Evolutionary conservation across 2,888 invertebrate genomes (phyloP).

Genomic region (Drosophila histrio): DNA sequence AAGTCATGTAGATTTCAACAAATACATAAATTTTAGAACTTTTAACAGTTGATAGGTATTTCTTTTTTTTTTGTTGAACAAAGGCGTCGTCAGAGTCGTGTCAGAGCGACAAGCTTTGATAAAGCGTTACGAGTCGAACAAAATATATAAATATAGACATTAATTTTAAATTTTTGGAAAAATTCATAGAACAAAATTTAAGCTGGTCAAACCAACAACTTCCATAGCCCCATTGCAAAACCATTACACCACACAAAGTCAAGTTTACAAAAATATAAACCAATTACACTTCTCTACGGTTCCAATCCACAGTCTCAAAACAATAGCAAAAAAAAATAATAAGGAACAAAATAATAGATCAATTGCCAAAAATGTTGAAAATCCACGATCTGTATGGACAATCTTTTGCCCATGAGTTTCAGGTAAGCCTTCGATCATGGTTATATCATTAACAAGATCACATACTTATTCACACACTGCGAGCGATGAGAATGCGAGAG

Average conservation of each 20-base stretch:
- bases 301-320: not conserved
- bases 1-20: not conserved
- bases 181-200: slow-evolving; percentile 9
- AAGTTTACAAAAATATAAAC: not conserved
- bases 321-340: not conserved
- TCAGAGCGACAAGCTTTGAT: slow-evolving; percentile 7
- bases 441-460: not conserved
- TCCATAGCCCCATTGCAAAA: not conserved
- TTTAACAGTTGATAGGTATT: not conserved
- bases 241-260: not conserved
- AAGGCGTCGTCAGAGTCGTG: not conserved
- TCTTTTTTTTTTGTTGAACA: not conserved
- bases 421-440: slow-evolving; percentile 26
- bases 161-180: slow-evolving; percentile 7
- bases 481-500: no score
- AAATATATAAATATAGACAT: not conserved
- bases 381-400: slow-evolving; percentile 42
- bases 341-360: no score
- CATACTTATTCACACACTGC: no score
- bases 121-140: slow-evolving; percentile 1
- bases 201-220: not conserved
- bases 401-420: slow-evolving; percentile 41
- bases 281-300: not conserved
- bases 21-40: not conserved
- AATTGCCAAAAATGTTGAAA: slow-evolving; percentile 40